Conservation (phyloP, 2,888 invertebrate genomes). For the Lobophora halterata region DNA sequence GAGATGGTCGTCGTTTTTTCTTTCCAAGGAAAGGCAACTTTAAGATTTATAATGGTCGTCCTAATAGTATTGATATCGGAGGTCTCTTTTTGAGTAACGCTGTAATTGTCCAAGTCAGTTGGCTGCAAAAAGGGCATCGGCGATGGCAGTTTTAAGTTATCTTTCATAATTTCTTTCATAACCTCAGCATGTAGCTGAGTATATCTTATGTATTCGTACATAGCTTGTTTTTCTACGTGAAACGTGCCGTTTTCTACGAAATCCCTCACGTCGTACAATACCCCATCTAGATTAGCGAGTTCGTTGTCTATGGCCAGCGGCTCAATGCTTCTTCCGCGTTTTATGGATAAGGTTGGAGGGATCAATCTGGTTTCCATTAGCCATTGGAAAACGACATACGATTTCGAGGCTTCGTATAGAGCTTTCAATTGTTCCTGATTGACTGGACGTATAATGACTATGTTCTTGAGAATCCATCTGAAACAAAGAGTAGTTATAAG, state of each 20-base stretch:
- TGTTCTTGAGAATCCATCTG: slow-evolving; percentile 59
- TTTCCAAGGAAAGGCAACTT: no score
- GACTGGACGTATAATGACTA: slow-evolving; percentile 37
- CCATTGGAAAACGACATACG: slow-evolving; percentile 43
- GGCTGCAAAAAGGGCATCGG: no score
- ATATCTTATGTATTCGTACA: slow-evolving; percentile 33
- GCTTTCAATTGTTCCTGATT: slow-evolving; percentile 32
- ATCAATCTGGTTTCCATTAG: slow-evolving; percentile 41
- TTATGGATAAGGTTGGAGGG: slow-evolving; percentile 14
- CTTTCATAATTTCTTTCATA: neutral
- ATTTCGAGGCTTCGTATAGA: slow-evolving; percentile 49
- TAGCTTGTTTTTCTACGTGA: slow-evolving; percentile 36
- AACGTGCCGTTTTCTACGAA: slow-evolving; percentile 37
- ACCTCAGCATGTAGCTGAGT: neutral
- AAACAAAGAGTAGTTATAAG: no score
- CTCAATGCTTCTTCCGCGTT: slow-evolving; percentile 29
- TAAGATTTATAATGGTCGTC: no score
- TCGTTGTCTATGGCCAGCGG: slow-evolving; percentile 38
- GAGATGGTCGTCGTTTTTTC: no score
- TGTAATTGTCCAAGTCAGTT: no score
- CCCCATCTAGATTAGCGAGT: slow-evolving; percentile 42
- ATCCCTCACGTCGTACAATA: slow-evolving; percentile 55
- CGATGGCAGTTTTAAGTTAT: no score
- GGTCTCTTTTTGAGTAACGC: no score
- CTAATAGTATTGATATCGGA: no score